Base-by-base conservation (phyloP, 2,797 vertebrate species). In the Lutjanus campechanus region DNA sequence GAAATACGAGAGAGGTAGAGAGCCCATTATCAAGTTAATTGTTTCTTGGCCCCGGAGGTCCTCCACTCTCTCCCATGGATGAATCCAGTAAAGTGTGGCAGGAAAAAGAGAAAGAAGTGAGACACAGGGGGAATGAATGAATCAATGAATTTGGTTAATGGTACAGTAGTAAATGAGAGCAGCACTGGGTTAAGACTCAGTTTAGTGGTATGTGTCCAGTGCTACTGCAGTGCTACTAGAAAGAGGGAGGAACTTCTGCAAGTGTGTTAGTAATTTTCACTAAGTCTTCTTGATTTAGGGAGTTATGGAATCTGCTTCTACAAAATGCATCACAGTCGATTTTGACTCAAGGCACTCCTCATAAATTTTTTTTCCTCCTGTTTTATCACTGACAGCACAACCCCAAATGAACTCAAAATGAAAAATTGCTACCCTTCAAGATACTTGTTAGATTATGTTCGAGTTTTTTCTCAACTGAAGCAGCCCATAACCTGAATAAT, bases 21-120 rank as follows among this genome's bases (percentile, higher is more conserved):
- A 88, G 85, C 66, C 88, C 88, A 92, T 94, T 93, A 94, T 92
- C 87, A 89, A 93, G 88, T 90, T 93, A 94, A 94, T 94, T 94
- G 94, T 93, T 89, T 91, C 81, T 90, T 86, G 85, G 90, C 91
- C 90, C 84, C 11, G 63, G 77, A 88, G 85, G 73, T 77, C 79
- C 77, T 84, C 82, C 80, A 87, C 82, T 87, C 87, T 85, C 81
- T 92, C 79, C 76, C 61, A 69, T 87, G 60, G 68, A 78, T 56
- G 56, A 60, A 56, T 65, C 78, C 29, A 65, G 74, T 53, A 65
- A 74, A 55, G 58, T 2, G 13, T 36, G 11, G 49, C 53, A 61
- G 54, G 11, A 17, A 44, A 61, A 60, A 55, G n/a, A 72, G 46
- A 61, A 44, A 66, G 43, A 44, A 53, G 29, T 72, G 36, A 40